Conservation (phyloP, 2,113 vertebrate genomes). For the Ammodytes dubius region DNA sequence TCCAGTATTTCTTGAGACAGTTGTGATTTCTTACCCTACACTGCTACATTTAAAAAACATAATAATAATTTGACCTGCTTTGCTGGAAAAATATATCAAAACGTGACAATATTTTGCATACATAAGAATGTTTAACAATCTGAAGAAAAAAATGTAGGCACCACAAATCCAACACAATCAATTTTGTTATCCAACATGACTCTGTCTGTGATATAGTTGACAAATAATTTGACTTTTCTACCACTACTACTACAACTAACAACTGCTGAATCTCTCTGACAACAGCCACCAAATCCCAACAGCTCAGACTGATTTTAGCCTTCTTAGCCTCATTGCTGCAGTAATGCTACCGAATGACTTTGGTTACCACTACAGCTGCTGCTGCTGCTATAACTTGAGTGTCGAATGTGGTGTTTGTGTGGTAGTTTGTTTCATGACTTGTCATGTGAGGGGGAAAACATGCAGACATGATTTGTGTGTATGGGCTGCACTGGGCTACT, state of each 20-base stretch:
- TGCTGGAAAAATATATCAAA: too few species aligned
- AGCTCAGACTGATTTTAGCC: neutral
- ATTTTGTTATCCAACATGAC: neutral
- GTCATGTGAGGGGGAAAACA: constrained; percentile 43
- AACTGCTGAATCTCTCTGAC: neutral
- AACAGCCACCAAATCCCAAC: neutral
- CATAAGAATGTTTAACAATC: too few species aligned
- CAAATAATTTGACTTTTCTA: neutral
- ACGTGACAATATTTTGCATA: too few species aligned
- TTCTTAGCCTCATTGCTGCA: neutral
- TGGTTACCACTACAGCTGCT: neutral
- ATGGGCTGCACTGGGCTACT: constrained; percentile 19
- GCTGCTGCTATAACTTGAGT: neutral
- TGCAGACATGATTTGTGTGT: constrained; percentile 40
- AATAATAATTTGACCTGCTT: too few species aligned
- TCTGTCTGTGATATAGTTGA: neutral
- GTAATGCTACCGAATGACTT: neutral
- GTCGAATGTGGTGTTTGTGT: neutral
- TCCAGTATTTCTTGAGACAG: neutral
- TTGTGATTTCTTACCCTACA: too few species aligned
- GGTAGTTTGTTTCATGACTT: constrained; percentile 7
- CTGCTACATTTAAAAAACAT: neutral
- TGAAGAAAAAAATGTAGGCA: too few species aligned
- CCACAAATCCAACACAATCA: neutral
- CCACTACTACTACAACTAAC: neutral